Base-by-base conservation (phyloP, 2,797 vertebrate species). In the Lutjanus campechanus region DNA sequence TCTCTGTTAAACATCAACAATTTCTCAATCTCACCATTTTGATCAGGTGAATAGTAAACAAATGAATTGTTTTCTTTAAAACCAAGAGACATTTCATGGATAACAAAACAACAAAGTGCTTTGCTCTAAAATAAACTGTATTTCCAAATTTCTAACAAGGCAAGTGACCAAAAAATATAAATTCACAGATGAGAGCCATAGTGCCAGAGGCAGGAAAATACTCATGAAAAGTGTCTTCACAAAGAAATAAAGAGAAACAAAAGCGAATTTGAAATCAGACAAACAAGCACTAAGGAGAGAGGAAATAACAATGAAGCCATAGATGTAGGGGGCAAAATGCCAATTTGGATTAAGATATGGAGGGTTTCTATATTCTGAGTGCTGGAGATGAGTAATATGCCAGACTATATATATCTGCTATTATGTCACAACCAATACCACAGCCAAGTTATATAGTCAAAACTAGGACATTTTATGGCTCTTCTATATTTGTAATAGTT, bases 251-350 rank as follows among this genome's bases (percentile, higher is more conserved):
- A 56, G 22, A 15, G 5, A 22, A 49, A 54, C 17, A 55, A 41
- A 44, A 44, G 17, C 10, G 44, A 63, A 58, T 68, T 69, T 50
- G 20, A 17, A 58, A 68, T 29, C 11, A 29, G 55, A 59, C n/a
- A 29, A 54, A 63, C 56, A 67, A 69, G 66, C 36, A 46, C 7
- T n/a, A 10, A 17, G 2, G 8, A 46, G 55, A 49, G 11, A 51
- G 4, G 8, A 36, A 63, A 58, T 19, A 56, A 47, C 8, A 74
- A n/a, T 66, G 19, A 20, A 55, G 44, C 16, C 6, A 44, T 16
- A 41, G 40, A n/a, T 19, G 13, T 43, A 1, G 22, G 7, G 22
- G 46, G 40, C 1, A 40, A 50, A 60, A 46, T 46, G 44, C 0
- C 50, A 49, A 36, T 53, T 20, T 20, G 61, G 12, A 43, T 59